phyloP scores from a whole-genome alignment of 2,888 invertebrate species.

The Halocaridina rubra region DNA sequence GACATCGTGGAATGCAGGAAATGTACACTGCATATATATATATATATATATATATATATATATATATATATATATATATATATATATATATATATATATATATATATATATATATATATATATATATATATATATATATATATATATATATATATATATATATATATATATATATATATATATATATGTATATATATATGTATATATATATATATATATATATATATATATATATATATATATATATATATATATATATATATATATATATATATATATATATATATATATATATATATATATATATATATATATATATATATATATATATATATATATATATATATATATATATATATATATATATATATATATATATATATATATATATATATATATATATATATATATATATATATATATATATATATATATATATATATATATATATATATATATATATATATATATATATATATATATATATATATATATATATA shows the following conservation, averaged over 20 bases:
- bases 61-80: neutral
- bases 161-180: neutral
- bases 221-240: neutral
- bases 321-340: neutral
- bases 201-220: neutral
- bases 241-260: neutral
- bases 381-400: neutral
- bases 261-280: neutral
- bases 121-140: neutral
- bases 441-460: neutral
- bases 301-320: neutral
- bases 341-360: neutral
- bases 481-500: neutral
- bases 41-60: neutral
- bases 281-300: neutral
- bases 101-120: neutral
- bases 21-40: neutral
- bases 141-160: neutral
- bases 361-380: neutral
- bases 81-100: neutral
- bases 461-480: neutral
- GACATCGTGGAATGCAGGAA: neutral
- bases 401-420: neutral
- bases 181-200: neutral
- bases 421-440: neutral